A percentile compares a stretch with the other conserved stretches of the same genome.
Conservation (phyloP, 2,888 invertebrate species). For the Amphiduros pacificus region DNA sequence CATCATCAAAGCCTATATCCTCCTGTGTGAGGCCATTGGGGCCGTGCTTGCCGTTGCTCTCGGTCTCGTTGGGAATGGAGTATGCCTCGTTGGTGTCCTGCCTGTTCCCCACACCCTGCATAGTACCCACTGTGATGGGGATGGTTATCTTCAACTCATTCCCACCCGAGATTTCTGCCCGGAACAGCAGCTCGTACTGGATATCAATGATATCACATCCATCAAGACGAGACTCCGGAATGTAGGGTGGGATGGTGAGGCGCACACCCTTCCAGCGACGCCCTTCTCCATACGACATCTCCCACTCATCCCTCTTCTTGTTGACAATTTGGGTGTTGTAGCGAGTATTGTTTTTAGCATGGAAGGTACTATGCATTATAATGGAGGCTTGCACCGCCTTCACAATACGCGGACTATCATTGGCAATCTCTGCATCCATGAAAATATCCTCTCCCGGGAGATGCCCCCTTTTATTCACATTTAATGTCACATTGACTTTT, state of each 20-base stretch:
- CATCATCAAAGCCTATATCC: slow-evolving; percentile 1
- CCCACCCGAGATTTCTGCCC: slow-evolving; percentile 49
- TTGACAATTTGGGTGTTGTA: slow-evolving; percentile 44
- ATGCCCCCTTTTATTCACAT: slow-evolving; percentile 46
- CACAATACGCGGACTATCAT: slow-evolving; percentile 41
- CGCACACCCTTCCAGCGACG: slow-evolving; percentile 52
- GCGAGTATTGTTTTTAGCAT: slow-evolving; percentile 43
- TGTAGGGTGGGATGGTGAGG: slow-evolving; percentile 17
- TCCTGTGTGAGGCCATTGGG: background rate
- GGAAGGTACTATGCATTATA: slow-evolving; percentile 51
- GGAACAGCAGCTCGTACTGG: slow-evolving; percentile 50
- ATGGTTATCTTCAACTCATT: slow-evolving; percentile 44
- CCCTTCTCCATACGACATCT: slow-evolving; percentile 50
- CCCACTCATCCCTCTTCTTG: slow-evolving; percentile 54
- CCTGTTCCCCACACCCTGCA: slow-evolving; percentile 3
- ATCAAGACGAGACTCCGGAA: slow-evolving; percentile 52
- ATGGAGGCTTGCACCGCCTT: slow-evolving; percentile 36
- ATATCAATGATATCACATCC: slow-evolving; percentile 58
- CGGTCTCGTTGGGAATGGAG: too few species aligned
- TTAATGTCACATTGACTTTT: slow-evolving; percentile 38
- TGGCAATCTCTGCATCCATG: slow-evolving; percentile 52
- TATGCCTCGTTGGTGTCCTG: too few species aligned
- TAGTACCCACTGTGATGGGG: slow-evolving; percentile 51
- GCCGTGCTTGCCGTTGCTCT: too few species aligned
- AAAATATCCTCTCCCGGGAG: slow-evolving; percentile 55